Base-by-base conservation (phyloP, 2,113 vertebrate species). In the Butorides virescens region DNA sequence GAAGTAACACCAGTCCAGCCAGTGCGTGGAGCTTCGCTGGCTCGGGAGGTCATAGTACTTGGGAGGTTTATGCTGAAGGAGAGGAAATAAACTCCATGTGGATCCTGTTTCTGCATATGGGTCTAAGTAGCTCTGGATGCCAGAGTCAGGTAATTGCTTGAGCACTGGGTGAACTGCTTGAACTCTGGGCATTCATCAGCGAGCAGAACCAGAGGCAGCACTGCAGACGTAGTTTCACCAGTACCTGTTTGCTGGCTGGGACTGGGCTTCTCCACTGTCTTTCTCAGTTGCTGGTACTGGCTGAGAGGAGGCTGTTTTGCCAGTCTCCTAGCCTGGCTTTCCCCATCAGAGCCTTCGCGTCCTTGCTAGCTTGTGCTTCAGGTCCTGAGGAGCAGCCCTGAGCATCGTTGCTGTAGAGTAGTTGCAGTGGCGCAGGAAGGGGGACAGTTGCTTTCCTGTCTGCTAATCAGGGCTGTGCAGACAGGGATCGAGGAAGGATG, bases 381-480 rank as follows among this genome's bases (percentile, higher is more conserved):
- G 44, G 13, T 19, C 44, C 44, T 10, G 2, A 5, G 77, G 20
- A 44, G 46, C 0, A 0, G 27, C 62, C 32, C 25, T 25, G 59
- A 36, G 56, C 5, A 1, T 65, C 46, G 81, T 36, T 79, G 59
- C 76, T 89, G 86, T 18, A 14, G 53, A 39, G 90, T 39, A 88
- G 82, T 37, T 70, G 65, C 61, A 18, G 16, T 37, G 65, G 77
- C 86, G 46, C n/a, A 59, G 73, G 68, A 55, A 68, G 53, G 74
- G 85, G 88, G 80, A 78, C 25, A 61, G 92, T 50, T 80, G 76
- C 92, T 96, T 98, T 97, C 97, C 97, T 97, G 97, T 63, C 80
- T 90, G 74, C 68, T 97, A 95, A 97, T 98, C 97, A 76, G 72
- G 92, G 46, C 94, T 78, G 32, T 73, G 62, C 95, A 97, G 94